Evolutionary conservation across 2,888 invertebrate species (phyloP), one percentile per base, ranked within the genome.

Genomic region (Phyllotreta striolata): DNA sequence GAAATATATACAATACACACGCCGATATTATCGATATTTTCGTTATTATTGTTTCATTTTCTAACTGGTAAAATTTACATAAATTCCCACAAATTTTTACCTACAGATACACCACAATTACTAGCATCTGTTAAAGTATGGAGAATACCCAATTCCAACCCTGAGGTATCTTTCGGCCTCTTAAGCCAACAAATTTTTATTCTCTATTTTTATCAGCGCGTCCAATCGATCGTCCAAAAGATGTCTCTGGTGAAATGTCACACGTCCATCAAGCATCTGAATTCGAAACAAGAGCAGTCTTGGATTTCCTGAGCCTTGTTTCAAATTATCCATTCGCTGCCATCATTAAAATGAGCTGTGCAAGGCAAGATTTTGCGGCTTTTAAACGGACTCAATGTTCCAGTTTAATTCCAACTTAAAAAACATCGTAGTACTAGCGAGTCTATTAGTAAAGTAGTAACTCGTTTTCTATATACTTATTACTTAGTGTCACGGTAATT

Each of bases 221-320:
- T 71, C 63, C 63, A 65, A 71, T 70, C 65, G 68, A 72, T 70
- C 63, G 70, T 63, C 69, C 71, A 70, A 72, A 70, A 71, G 72
- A 73, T 71, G 73, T 70, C 70, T 60, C 63, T 54, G 66, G 66
- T 56, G 55, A 59, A 69, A 70, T 69, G 70, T 73, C 73, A 72
- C 69, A 71, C 66, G 69, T 69, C 72, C 66, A 69, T 72, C 73
- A 73, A 69, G 64, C 63, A 70, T 70, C 69, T 66, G 68, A 72
- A 70, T 70, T 69, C 66, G 63, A 68, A 69, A 70, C 71, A 69
- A 49, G 49, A 49, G 68, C 68, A 66, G 56, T 67, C 68, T 70
- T 70, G 72, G 72, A 73, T 72, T 72, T 73, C n/a, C 72, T 72
- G 66, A 64, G 65, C 65, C 63, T 71, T 61, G 69, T 68, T 68